phyloP scores from a whole-genome alignment of 2,888 invertebrate species.

The Ennomos fuscantarius region DNA sequence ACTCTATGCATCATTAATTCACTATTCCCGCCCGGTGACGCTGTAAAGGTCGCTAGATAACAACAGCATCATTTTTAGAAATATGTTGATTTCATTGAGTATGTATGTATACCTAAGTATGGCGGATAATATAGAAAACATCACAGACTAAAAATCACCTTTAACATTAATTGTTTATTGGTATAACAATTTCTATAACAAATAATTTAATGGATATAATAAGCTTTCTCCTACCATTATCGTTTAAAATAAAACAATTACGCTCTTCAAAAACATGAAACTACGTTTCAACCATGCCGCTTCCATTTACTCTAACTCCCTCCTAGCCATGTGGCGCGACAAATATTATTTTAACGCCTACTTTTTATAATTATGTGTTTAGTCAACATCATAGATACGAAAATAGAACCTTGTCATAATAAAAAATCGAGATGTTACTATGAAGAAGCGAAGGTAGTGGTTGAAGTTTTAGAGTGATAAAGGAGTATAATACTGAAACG shows the following conservation, averaged over 20 bases:
- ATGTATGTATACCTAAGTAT: too few species aligned
- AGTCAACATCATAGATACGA: conserved; percentile 13
- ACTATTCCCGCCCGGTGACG: too few species aligned
- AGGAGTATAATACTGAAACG: not conserved
- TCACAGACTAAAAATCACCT: too few species aligned
- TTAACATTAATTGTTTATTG: too few species aligned
- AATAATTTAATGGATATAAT: too few species aligned
- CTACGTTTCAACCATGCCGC: conserved; percentile 42
- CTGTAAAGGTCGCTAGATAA: too few species aligned
- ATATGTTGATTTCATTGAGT: too few species aligned
- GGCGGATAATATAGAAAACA: too few species aligned
- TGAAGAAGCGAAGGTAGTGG: conserved; percentile 3
- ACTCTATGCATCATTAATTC: too few species aligned
- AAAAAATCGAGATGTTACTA: not conserved
- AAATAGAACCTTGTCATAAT: conserved; percentile 16
- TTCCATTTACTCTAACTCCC: conserved; percentile 51
- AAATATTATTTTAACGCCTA: conserved; percentile 74
- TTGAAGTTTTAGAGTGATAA: conserved; percentile 1
- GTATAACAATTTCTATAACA: too few species aligned
- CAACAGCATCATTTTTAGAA: too few species aligned
- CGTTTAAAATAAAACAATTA: not conserved
- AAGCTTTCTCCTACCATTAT: too few species aligned
- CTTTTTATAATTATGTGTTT: conserved; percentile 66
- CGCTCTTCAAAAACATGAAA: conserved; percentile 19
- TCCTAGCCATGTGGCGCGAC: conserved; percentile 61